Conservation (phyloP, 2,888 invertebrate genomes). For the Eilema depressum region DNA sequence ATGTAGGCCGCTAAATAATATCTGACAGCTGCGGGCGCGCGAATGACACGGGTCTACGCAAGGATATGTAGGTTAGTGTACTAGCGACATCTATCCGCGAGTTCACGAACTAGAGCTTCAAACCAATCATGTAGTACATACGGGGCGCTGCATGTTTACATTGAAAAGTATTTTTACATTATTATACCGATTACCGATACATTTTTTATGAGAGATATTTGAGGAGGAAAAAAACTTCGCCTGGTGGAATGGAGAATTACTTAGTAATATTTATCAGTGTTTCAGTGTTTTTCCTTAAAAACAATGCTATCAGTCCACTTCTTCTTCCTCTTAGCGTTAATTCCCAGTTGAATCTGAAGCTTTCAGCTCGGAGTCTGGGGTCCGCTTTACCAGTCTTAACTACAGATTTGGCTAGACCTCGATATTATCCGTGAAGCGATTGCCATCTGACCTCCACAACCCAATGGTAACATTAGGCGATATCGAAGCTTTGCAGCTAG, state of each 20-base stretch:
- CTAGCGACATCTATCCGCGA: slow-evolving; percentile 76
- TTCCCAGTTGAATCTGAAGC: too few species aligned
- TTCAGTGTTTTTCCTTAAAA: background rate
- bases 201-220: slow-evolving; percentile 1
- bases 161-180: background rate
- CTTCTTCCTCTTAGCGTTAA: too few species aligned
- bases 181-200: background rate
- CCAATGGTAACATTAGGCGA: too few species aligned
- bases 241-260: background rate
- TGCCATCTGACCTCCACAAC: too few species aligned
- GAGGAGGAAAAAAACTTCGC: background rate
- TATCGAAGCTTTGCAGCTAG: too few species aligned
- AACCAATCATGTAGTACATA: slow-evolving; percentile 23
- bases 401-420: too few species aligned
- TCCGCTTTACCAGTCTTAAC: too few species aligned
- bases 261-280: background rate
- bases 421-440: too few species aligned
- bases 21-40: slow-evolving; percentile 69
- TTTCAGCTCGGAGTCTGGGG: too few species aligned
- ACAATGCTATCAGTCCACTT: background rate
- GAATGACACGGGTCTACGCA: slow-evolving; percentile 61
- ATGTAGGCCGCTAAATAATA: slow-evolving; percentile 67
- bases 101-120: slow-evolving; percentile 63
- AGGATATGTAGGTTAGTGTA: slow-evolving; percentile 72
- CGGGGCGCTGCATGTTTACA: slow-evolving; percentile 16